phyloP scores from a whole-genome alignment of 2,797 vertebrate species.

The Falco cherrug region DNA sequence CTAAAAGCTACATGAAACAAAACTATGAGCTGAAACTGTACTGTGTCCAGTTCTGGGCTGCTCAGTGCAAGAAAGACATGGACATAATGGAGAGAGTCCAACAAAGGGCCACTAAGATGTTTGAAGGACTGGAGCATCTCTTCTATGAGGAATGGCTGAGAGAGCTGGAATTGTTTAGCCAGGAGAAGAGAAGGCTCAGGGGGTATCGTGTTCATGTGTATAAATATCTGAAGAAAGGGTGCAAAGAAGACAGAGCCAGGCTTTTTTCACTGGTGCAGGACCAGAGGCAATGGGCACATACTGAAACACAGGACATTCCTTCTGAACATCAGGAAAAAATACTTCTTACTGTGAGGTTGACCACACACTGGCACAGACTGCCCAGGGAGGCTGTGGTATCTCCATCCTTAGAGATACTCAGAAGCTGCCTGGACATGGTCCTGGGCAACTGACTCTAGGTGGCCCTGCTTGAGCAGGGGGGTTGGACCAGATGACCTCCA shows the following conservation, averaged over 20 bases:
- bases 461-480: fast-evolving
- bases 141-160: background rate
- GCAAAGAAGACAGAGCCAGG: background rate
- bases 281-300: background rate
- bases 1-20: background rate
- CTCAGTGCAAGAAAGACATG: background rate
- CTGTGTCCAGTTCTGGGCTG: background rate
- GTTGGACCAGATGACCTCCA: background rate
- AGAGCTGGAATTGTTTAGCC: background rate
- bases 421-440: background rate
- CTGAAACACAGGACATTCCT: background rate
- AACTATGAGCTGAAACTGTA: background rate
- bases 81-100: background rate
- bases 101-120: background rate
- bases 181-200: background rate
- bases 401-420: background rate
- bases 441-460: background rate
- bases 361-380: background rate
- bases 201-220: fast-evolving
- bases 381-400: background rate
- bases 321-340: background rate
- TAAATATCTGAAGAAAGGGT: background rate
- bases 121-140: background rate
- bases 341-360: background rate
- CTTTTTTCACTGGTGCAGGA: background rate